Evolutionary conservation across 2,113 vertebrate genomes (phyloP).

Genomic region (Typhlomys cinereus): DNA sequence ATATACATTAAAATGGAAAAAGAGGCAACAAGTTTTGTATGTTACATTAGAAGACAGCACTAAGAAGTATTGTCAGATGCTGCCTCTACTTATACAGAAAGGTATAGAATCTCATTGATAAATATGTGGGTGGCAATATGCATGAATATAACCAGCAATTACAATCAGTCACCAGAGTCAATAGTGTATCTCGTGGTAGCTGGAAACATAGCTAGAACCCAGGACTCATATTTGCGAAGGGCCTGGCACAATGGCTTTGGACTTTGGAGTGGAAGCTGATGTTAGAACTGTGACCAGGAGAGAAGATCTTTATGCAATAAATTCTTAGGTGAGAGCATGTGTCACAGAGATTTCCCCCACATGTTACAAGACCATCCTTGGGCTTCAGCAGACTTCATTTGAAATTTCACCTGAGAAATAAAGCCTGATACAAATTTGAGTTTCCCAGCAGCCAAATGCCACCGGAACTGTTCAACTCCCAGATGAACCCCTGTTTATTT

Average conservation of each 20-base stretch:
- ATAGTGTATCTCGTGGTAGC: neutral
- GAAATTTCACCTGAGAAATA: constrained; percentile 13
- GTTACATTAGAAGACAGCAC: neutral
- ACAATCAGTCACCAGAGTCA: neutral
- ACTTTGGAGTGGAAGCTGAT: neutral
- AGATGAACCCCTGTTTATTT: neutral
- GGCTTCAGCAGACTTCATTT: neutral
- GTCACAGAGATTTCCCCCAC: neutral
- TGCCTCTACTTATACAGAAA: neutral
- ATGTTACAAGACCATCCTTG: neutral
- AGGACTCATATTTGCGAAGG: neutral
- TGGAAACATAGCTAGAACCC: neutral
- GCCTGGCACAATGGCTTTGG: neutral
- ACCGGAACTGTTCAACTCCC: neutral
- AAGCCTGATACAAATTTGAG: neutral
- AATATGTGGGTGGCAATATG: neutral
- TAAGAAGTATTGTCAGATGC: neutral
- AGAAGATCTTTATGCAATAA: neutral
- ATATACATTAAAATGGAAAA: no score
- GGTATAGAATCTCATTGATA: neutral
- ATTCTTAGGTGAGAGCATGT: neutral
- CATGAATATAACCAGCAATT: neutral
- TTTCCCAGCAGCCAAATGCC: neutral
- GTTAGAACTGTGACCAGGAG: neutral
- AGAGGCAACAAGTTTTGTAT: no score